Conservation (phyloP, 1,140 invertebrate species). For the Drosophila jambulina region DNA sequence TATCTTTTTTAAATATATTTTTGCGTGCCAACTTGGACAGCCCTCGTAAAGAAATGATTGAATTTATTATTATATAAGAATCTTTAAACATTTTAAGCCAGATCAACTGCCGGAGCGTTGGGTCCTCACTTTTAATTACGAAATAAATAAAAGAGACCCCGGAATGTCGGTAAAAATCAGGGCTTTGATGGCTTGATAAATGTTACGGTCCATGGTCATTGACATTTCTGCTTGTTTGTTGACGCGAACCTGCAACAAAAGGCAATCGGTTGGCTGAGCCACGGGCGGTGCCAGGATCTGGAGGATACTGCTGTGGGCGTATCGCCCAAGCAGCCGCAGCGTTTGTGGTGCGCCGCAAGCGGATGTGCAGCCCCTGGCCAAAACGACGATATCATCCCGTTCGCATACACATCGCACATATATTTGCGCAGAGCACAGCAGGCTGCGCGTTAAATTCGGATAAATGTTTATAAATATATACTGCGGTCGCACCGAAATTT, state of each 20-base stretch:
- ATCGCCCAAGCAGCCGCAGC: constrained; percentile 58
- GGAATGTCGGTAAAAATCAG: constrained; percentile 20
- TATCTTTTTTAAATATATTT: neutral
- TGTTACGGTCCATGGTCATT: constrained; percentile 42
- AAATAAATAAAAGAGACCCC: constrained; percentile 25
- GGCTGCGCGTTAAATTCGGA: constrained; percentile 46
- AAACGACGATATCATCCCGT: constrained; percentile 27
- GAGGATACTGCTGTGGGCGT: constrained; percentile 6
- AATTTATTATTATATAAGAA: neutral
- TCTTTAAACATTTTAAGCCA: constrained; percentile 30
- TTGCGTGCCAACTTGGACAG: neutral
- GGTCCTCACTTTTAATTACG: constrained; percentile 35
- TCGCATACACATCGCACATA: constrained; percentile 5
- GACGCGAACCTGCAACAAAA: constrained; percentile 20
- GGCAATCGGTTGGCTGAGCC: constrained; percentile 36
- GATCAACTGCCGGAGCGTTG: neutral
- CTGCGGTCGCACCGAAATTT: constrained; percentile 69
- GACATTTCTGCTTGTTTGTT: constrained; percentile 35
- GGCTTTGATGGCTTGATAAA: constrained; percentile 43
- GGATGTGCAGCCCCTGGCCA: constrained; percentile 54
- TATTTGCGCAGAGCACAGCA: constrained; percentile 1
- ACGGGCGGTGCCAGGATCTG: constrained; percentile 15
- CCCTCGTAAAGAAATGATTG: neutral
- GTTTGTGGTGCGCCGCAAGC: constrained; percentile 72
- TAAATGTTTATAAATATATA: constrained; percentile 79